Evolutionary conservation across 2,797 vertebrate genomes (phyloP).

Genomic region (Phataginus tricuspis): DNA sequence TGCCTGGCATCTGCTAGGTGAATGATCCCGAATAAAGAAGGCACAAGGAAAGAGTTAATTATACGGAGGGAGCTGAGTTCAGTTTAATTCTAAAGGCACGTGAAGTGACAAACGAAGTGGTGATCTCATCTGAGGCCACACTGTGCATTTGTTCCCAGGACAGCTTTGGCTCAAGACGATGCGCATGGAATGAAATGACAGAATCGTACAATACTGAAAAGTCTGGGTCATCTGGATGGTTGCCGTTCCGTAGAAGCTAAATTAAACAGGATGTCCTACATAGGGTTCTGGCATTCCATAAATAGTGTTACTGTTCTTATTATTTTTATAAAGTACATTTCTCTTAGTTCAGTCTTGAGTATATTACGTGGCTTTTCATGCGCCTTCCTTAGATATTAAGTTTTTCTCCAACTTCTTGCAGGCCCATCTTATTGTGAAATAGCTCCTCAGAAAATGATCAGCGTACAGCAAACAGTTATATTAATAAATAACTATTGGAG

Average conservation of each 20-base stretch:
- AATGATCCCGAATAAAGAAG: not conserved
- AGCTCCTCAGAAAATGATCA: not conserved
- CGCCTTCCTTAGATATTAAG: not conserved
- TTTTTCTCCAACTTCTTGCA: not conserved
- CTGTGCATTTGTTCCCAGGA: not conserved
- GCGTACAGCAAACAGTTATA: not conserved
- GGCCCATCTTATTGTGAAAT: not conserved
- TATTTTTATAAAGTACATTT: not conserved
- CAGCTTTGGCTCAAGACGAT: conserved; percentile 4
- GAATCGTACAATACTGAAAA: conserved; percentile 41
- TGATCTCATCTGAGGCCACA: not conserved
- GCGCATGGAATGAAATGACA: conserved; percentile 8
- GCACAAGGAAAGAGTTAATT: not conserved
- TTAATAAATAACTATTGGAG: not conserved
- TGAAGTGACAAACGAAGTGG: not conserved
- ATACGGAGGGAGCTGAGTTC: not conserved
- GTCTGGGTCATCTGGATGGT: conserved; percentile 49
- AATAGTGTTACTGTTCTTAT: not conserved
- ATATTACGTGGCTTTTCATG: not conserved
- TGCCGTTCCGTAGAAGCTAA: not conserved
- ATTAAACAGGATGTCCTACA: conserved; percentile 2
- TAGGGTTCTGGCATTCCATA: not conserved
- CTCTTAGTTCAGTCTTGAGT: not conserved
- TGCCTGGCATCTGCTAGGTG: not conserved
- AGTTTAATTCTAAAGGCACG: not conserved